A percentile compares a stretch with the other conserved stretches of the same genome.
Evolutionary conservation across 2,888 invertebrate species (phyloP).

Genomic region (Nysson spinosus): DNA sequence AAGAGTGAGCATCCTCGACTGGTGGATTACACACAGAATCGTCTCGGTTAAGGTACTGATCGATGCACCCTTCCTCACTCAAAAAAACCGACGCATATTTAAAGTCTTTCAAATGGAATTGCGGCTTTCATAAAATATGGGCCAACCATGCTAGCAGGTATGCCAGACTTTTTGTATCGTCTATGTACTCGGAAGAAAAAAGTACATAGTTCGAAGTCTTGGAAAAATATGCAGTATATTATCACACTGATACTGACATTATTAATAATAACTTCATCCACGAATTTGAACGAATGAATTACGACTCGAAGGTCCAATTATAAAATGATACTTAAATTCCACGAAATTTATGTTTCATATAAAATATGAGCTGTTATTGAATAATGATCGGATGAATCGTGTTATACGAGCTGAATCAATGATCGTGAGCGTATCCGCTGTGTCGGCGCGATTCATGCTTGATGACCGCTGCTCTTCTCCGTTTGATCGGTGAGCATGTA

Average conservation of each 20-base stretch:
- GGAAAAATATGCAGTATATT: background rate
- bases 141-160: conserved; percentile 45
- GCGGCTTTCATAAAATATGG: conserved; percentile 37
- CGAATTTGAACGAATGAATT: no score
- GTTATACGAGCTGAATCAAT: conserved; percentile 36
- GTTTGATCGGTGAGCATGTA: conserved; percentile 45
- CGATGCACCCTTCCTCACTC: conserved; percentile 29
- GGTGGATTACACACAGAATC: conserved; percentile 35
- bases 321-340: no score
- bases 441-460: conserved; percentile 23
- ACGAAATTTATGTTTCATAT: no score
- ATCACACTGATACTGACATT: no score
- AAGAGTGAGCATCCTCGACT: background rate
- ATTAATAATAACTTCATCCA: no score
- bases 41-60: conserved; percentile 17
- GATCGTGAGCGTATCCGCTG: conserved; percentile 15
- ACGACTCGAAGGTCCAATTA: no score
- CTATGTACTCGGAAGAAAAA: background rate
- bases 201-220: background rate
- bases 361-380: conserved; percentile 36
- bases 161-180: background rate
- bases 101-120: conserved; percentile 23
- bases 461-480: conserved; percentile 44
- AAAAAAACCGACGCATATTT: conserved; percentile 20
- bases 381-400: conserved; percentile 37